These are phyloP conservation scores for Drosophila paulistorum DNA, from an alignment of 1,140 invertebrate species.

Conservation along the genomic window DNA sequence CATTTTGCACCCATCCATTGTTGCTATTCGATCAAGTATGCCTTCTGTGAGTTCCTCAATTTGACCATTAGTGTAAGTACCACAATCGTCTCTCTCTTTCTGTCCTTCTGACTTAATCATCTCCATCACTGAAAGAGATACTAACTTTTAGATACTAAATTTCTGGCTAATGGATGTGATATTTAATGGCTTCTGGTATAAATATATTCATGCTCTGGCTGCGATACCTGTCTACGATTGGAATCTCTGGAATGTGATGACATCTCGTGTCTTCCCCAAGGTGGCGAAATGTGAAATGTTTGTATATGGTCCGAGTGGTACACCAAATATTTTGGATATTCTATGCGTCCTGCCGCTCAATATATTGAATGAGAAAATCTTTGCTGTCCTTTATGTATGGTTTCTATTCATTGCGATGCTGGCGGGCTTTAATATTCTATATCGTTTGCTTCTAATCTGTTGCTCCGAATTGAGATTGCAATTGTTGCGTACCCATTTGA, in stretches of 20 bases:
- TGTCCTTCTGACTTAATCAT: too few species aligned
- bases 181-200: constrained; percentile 89
- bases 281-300: constrained; percentile 90
- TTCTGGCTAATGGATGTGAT: constrained; percentile 88
- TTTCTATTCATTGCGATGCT: constrained; percentile 87
- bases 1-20: constrained; percentile 85
- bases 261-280: constrained; percentile 87
- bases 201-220: constrained; percentile 87
- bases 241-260: constrained; percentile 84
- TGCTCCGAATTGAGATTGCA: constrained; percentile 65
- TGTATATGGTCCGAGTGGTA: constrained; percentile 87
- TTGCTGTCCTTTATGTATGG: constrained; percentile 92
- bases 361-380: constrained; percentile 91
- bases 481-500: constrained; percentile 84
- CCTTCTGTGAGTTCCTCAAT: constrained; percentile 89
- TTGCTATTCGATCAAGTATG: constrained; percentile 87
- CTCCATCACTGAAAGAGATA: too few species aligned
- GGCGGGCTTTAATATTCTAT: constrained; percentile 86
- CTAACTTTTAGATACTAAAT: constrained; percentile 83
- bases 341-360: constrained; percentile 90
- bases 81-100: not conserved
- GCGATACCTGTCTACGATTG: constrained; percentile 83
- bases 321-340: constrained; percentile 86
- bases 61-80: constrained; percentile 86
- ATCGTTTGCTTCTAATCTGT: constrained; percentile 76